Conservation (phyloP, 2,113 vertebrate species). For the Siniperca chuatsi region DNA sequence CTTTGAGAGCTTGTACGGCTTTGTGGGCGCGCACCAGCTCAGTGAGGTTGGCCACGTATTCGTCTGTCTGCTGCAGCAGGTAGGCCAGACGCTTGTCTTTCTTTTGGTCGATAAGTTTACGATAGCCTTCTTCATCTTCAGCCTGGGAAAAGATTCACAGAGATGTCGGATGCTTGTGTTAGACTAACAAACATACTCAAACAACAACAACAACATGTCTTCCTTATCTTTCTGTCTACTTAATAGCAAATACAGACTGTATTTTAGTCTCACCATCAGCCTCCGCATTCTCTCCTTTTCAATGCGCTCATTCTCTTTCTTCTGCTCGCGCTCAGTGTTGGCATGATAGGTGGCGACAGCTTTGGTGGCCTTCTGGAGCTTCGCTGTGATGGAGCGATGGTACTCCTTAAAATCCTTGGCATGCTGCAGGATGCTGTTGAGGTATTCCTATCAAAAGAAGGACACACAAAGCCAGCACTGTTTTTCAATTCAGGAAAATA, state of each 20-base stretch:
- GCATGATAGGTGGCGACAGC: slow-evolving; percentile 96
- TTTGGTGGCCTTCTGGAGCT: slow-evolving; percentile 97
- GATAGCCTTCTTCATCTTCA: slow-evolving; percentile 97
- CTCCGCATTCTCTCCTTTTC: slow-evolving; percentile 98
- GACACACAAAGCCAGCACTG: neutral
- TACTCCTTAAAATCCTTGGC: slow-evolving; percentile 99
- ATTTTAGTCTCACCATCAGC: slow-evolving; percentile 89
- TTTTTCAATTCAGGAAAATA: neutral
- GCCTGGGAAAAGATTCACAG: slow-evolving; percentile 80
- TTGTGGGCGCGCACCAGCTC: slow-evolving; percentile 97
- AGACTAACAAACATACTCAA: neutral
- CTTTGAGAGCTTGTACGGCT: slow-evolving; percentile 94
- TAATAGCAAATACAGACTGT: neutral
- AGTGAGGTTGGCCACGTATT: slow-evolving; percentile 97
- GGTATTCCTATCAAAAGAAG: slow-evolving; percentile 89
- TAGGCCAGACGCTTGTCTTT: slow-evolving; percentile 98
- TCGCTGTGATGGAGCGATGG: slow-evolving; percentile 94
- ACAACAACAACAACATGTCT: too few relatives aligned
- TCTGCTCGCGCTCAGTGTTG: slow-evolving; percentile 98
- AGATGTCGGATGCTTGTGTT: neutral
- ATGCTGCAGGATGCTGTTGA: slow-evolving; percentile 98
- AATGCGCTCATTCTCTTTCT: slow-evolving; percentile 97
- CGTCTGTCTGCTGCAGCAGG: slow-evolving; percentile 97
- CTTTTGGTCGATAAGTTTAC: slow-evolving; percentile 98
- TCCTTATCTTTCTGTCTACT: neutral